Evolutionary conservation across 2,888 invertebrate genomes (phyloP).

Genomic region (Zaprionus obscuricornis): DNA sequence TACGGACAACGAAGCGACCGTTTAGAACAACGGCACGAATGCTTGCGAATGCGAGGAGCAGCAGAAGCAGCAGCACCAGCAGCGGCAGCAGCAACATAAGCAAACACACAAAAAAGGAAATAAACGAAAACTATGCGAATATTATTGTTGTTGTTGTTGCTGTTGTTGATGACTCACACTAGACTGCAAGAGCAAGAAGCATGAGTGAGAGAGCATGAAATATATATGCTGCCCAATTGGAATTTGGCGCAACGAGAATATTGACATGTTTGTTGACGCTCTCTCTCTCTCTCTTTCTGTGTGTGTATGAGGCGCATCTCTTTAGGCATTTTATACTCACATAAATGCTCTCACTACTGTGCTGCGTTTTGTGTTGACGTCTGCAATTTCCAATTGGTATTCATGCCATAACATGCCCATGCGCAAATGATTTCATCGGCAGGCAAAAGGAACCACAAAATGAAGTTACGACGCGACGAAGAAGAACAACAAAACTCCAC

Average conservation of each 20-base stretch:
- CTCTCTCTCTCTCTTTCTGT: no score
- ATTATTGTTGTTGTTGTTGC: slow-evolving; percentile 25
- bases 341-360: no score
- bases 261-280: no score
- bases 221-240: slow-evolving; percentile 45
- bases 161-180: slow-evolving; percentile 61
- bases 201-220: neutral
- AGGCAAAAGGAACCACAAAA: slow-evolving; percentile 31
- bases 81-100: slow-evolving; percentile 1
- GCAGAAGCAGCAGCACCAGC: neutral
- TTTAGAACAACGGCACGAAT: no score
- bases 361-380: neutral
- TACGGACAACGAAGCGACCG: slow-evolving; percentile 37
- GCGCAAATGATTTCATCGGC: slow-evolving; percentile 45
- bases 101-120: slow-evolving; percentile 45
- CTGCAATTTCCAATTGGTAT: slow-evolving; percentile 43
- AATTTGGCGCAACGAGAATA: slow-evolving; percentile 40
- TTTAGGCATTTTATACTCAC: no score
- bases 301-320: no score
- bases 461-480: slow-evolving; percentile 30
- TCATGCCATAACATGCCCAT: slow-evolving; percentile 43
- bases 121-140: slow-evolving; percentile 54
- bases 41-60: slow-evolving; percentile 44
- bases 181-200: slow-evolving; percentile 18
- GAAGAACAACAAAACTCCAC: slow-evolving; percentile 8